Conservation (phyloP, 1,140 invertebrate species). For the Procambarus clarkii region DNA sequence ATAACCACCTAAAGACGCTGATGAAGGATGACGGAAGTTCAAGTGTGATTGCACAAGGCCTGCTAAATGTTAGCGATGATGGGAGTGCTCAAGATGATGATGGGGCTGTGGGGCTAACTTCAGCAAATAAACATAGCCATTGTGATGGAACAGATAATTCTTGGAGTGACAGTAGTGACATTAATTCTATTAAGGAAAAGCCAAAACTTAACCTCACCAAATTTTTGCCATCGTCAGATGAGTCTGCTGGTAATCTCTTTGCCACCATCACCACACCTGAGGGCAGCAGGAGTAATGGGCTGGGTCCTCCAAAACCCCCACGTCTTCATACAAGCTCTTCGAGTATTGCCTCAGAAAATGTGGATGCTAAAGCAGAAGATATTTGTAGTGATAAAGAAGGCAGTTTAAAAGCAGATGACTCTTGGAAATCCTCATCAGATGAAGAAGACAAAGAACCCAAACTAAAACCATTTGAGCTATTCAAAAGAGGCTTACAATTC, state of each 20-base stretch:
- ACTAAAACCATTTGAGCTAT: slow-evolving; percentile 9
- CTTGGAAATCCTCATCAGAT: slow-evolving; percentile 62
- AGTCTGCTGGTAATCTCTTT: slow-evolving; percentile 6
- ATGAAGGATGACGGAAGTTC: slow-evolving; percentile 10
- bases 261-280: neutral
- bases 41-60: slow-evolving; percentile 25
- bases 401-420: slow-evolving; percentile 29
- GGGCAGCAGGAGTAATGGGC: neutral
- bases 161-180: slow-evolving; percentile 59
- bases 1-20: slow-evolving; percentile 34
- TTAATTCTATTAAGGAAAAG: slow-evolving; percentile 52
- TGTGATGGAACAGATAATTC: slow-evolving; percentile 48
- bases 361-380: neutral
- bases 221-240: slow-evolving; percentile 56
- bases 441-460: slow-evolving; percentile 26
- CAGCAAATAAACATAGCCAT: slow-evolving; percentile 8
- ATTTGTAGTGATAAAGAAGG: slow-evolving; percentile 6
- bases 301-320: slow-evolving; percentile 55
- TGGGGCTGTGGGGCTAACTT: neutral
- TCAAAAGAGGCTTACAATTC: neutral
- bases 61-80: slow-evolving; percentile 59
- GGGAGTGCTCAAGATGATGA: slow-evolving; percentile 9
- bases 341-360: slow-evolving; percentile 30
- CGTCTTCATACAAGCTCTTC: slow-evolving; percentile 47
- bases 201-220: slow-evolving; percentile 52